Percentiles rank a stretch among this genome's conserved stretches.
Evolutionary conservation across 2,888 invertebrate genomes (phyloP).

Genomic region (Drosophila cognata): DNA sequence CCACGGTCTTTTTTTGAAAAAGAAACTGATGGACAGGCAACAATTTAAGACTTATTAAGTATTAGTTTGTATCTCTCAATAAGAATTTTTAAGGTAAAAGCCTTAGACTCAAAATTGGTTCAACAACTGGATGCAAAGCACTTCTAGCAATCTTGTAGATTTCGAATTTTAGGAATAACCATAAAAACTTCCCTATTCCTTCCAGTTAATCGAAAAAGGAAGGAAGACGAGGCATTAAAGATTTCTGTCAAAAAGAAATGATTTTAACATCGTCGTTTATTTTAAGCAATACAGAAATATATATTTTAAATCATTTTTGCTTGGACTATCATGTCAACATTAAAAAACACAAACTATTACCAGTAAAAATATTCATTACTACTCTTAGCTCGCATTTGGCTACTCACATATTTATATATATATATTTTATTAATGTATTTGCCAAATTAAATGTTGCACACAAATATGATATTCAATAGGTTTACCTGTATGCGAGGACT

Average conservation of each 20-base stretch:
- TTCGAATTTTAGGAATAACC: slow-evolving; percentile 18
- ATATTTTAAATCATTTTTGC: not conserved
- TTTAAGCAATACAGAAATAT: not conserved
- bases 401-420: slow-evolving; percentile 1
- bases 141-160: not conserved
- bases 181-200: slow-evolving; percentile 7
- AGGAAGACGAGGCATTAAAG: no score
- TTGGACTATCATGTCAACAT: slow-evolving; percentile 7
- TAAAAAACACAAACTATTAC: not conserved
- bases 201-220: not conserved
- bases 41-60: not conserved
- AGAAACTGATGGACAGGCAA: not conserved
- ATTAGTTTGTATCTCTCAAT: not conserved
- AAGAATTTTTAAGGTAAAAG: not conserved
- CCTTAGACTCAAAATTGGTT: not conserved
- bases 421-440: not conserved
- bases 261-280: not conserved
- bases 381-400: not conserved
- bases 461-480: slow-evolving; percentile 25
- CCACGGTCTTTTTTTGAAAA: slow-evolving; percentile 5
- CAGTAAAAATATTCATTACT: not conserved
- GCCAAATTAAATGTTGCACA: slow-evolving; percentile 38
- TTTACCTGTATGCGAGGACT: slow-evolving; percentile 44
- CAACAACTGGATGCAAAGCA: not conserved
- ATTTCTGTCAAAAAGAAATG: not conserved